Evolutionary conservation across 2,113 vertebrate genomes (phyloP).

Genomic region (Rhinogobius similis): DNA sequence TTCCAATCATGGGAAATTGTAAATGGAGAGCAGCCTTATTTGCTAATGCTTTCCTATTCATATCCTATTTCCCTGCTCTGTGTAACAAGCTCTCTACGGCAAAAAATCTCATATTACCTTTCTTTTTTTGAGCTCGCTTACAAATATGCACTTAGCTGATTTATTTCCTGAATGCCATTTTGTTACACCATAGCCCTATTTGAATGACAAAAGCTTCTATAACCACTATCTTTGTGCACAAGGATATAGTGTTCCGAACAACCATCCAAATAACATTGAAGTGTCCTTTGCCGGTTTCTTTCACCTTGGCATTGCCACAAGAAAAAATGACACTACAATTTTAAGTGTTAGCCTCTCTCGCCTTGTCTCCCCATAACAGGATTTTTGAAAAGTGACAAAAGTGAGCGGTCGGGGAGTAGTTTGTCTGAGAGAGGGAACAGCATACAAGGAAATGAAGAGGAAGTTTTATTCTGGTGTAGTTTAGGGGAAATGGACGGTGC

Average conservation of each 20-base stretch:
- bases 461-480: background rate
- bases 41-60: conserved; percentile 50
- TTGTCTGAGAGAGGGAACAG: background rate
- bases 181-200: conserved; percentile 37
- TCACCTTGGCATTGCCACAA: conserved; percentile 1
- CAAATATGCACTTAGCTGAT: conserved; percentile 37
- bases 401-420: background rate
- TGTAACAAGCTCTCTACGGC: conserved; percentile 41
- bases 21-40: conserved; percentile 49
- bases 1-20: conserved; percentile 43
- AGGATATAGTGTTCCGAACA: conserved; percentile 19
- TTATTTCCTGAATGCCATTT: conserved; percentile 50
- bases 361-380: background rate
- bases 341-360: conserved; percentile 8
- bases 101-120: conserved; percentile 4
- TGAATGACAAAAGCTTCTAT: conserved; percentile 40
- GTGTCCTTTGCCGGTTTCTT: conserved; percentile 9
- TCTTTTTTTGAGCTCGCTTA: background rate
- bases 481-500: background rate
- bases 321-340: conserved; percentile 20
- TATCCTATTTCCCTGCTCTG: conserved; percentile 19
- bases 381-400: conserved; percentile 1
- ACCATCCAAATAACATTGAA: conserved; percentile 4
- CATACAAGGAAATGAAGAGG: background rate
- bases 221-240: conserved; percentile 34